Evolutionary conservation across 2,113 vertebrate genomes (phyloP).

Genomic region (Capreolus pygargus): DNA sequence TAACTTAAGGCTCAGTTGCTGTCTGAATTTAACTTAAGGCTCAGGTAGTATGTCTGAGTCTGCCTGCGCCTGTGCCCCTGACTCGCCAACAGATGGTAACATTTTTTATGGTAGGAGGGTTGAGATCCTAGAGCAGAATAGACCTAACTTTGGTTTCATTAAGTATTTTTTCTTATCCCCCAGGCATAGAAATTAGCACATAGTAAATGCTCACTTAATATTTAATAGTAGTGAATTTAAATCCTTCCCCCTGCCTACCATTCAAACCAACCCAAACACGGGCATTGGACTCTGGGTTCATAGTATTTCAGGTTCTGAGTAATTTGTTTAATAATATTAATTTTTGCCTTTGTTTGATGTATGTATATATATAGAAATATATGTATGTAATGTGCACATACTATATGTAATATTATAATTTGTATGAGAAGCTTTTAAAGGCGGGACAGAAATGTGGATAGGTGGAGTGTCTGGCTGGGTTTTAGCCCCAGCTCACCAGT

Average conservation of each 20-base stretch:
- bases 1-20: background rate
- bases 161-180: background rate
- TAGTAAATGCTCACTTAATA: constrained; percentile 49
- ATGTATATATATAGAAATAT: background rate
- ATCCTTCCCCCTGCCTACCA: background rate
- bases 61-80: background rate
- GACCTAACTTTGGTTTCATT: background rate
- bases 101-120: background rate
- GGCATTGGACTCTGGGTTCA: background rate
- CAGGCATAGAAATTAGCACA: constrained; percentile 31
- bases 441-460: background rate
- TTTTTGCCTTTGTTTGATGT: background rate
- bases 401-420: background rate
- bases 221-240: constrained; percentile 43
- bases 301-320: background rate
- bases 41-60: background rate
- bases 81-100: background rate
- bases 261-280: background rate
- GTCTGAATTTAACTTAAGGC: background rate
- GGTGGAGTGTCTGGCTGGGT: background rate
- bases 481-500: background rate
- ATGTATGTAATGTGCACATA: background rate
- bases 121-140: background rate
- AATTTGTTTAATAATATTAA: background rate
- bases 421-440: background rate